Conservation (phyloP, 2,113 vertebrate genomes). For the Porphyrio hochstetteri region DNA sequence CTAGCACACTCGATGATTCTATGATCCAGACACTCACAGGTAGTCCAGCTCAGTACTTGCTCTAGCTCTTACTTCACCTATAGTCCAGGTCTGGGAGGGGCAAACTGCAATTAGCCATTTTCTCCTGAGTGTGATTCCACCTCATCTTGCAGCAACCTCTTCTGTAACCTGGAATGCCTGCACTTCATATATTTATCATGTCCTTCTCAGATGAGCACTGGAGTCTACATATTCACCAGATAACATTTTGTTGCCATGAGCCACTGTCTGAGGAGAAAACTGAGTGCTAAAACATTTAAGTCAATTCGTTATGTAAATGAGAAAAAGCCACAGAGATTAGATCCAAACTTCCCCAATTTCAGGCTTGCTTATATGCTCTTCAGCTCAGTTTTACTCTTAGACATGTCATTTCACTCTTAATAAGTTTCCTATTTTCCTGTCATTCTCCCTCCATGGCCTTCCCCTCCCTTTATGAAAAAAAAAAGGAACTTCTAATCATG, state of each 20-base stretch:
- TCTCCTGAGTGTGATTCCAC: neutral
- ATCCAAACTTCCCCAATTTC: neutral
- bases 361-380: neutral
- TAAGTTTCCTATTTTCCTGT: neutral
- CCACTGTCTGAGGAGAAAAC: neutral
- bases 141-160: neutral
- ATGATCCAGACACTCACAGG: neutral
- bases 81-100: neutral
- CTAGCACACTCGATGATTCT: too few species aligned
- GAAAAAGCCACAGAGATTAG: neutral
- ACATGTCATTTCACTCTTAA: neutral
- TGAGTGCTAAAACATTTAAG: neutral
- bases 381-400: neutral
- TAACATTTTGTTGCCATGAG: neutral
- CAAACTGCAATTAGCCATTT: neutral
- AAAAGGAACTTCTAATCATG: neutral
- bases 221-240: neutral
- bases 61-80: neutral
- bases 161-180: neutral
- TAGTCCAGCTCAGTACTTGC: fast-evolving
- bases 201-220: neutral
- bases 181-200: neutral
- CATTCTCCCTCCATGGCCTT: neutral
- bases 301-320: neutral
- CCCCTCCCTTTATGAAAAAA: neutral